These are phyloP conservation scores for Pediacus dermestoides DNA, from an alignment of 2,888 invertebrate species.

Conservation along the genomic window DNA sequence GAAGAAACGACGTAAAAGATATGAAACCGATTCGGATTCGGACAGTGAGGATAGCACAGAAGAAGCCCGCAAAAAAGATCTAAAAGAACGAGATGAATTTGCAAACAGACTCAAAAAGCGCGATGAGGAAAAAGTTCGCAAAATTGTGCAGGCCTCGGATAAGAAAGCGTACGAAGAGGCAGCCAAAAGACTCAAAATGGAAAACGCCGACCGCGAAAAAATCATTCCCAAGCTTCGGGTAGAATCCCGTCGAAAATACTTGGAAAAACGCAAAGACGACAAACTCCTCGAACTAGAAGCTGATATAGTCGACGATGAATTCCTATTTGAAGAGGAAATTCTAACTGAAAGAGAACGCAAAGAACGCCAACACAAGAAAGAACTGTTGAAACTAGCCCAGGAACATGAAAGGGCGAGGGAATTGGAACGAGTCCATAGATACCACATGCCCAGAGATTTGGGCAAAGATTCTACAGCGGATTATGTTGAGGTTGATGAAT, in stretches of 20 bases:
- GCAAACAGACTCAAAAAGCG: conserved; percentile 80
- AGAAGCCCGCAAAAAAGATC: conserved; percentile 74
- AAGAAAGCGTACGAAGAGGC: conserved; percentile 81
- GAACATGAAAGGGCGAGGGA: conserved; percentile 95
- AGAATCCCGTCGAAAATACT: conserved; percentile 88
- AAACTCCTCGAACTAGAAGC: conserved; percentile 93
- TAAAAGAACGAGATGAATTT: conserved; percentile 93
- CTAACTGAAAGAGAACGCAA: conserved; percentile 81
- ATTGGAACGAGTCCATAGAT: conserved; percentile 87
- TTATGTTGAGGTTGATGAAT: conserved; percentile 81
- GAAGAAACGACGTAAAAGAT: conserved; percentile 47
- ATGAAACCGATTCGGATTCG: conserved; percentile 56
- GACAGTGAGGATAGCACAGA: conserved; percentile 71
- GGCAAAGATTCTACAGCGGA: conserved; percentile 69
- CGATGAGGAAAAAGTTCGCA: conserved; percentile 85
- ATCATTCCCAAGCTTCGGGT: conserved; percentile 84
- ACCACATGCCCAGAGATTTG: conserved; percentile 88
- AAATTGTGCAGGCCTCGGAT: conserved; percentile 66
- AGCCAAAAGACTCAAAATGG: conserved; percentile 82
- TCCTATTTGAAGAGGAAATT: conserved; percentile 82
- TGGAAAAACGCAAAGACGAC: conserved; percentile 94
- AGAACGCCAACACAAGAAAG: conserved; percentile 87
- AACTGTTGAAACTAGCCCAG: conserved; percentile 82
- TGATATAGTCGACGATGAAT: conserved; percentile 94
- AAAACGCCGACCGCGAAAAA: conserved; percentile 80